Conservation (phyloP, 2,888 invertebrate genomes). For the Agrilus mali region DNA sequence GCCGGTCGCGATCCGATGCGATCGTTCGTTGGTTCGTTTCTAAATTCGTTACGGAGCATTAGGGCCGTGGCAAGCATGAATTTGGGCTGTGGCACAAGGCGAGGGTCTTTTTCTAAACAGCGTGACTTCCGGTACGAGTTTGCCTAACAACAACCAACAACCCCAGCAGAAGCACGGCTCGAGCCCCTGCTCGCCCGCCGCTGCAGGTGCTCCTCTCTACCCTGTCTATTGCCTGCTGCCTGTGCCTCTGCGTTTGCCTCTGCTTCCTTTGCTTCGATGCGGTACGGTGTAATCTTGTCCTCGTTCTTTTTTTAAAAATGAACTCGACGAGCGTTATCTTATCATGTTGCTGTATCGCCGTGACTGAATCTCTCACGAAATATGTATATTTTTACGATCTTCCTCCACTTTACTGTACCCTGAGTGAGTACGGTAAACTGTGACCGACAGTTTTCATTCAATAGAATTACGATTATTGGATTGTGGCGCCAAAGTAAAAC, state of each 20-base stretch:
- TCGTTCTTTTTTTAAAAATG: too few species aligned
- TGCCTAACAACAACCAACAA: too few species aligned
- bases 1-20: not conserved
- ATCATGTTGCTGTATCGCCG: too few species aligned
- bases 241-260: slow-evolving; percentile 1
- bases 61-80: slow-evolving; percentile 9
- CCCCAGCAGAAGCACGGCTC: not conserved
- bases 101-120: slow-evolving; percentile 16
- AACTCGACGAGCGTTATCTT: too few species aligned
- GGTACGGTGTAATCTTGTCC: too few species aligned
- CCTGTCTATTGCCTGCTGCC: slow-evolving; percentile 1
- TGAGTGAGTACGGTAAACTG: too few species aligned
- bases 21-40: slow-evolving; percentile 11
- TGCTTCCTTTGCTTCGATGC: not conserved
- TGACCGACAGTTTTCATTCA: too few species aligned
- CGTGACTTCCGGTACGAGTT: slow-evolving; percentile 14
- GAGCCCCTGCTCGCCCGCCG: not conserved
- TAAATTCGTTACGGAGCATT: slow-evolving; percentile 17
- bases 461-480: too few species aligned
- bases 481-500: too few species aligned
- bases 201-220: not conserved
- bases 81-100: slow-evolving; percentile 11
- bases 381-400: too few species aligned
- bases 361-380: too few species aligned
- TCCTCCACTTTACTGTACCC: too few species aligned